These are phyloP conservation scores for Sebastes glaucus DNA, from an alignment of 2,797 vertebrate genomes.

Conservation along the genomic window DNA sequence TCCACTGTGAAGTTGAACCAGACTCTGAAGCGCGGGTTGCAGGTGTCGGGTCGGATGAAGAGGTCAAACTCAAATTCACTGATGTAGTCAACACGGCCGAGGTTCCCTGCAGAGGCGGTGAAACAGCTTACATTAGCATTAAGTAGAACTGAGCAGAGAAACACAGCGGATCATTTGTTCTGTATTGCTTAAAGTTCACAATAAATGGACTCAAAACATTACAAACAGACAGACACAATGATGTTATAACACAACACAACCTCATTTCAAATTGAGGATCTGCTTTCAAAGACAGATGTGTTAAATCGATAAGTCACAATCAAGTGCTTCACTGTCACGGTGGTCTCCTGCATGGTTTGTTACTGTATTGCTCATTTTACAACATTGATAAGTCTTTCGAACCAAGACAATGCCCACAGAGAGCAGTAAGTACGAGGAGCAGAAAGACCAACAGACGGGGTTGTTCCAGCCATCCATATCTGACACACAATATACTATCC, in stretches of 20 bases:
- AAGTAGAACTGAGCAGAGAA: background rate
- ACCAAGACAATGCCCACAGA: background rate
- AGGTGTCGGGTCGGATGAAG: constrained; percentile 97
- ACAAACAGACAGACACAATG: background rate
- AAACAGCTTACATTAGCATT: constrained; percentile 37
- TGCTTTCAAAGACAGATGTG: constrained; percentile 14
- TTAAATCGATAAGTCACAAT: constrained; percentile 11
- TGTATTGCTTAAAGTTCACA: background rate
- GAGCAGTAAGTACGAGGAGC: background rate
- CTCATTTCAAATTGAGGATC: background rate
- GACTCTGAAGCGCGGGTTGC: constrained; percentile 97
- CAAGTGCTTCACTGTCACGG: background rate
- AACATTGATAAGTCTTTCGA: background rate
- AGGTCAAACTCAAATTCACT: constrained; percentile 98
- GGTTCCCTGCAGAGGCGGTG: constrained; percentile 86
- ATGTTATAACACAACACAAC: background rate
- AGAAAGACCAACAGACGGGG: constrained; percentile 29
- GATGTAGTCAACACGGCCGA: constrained; percentile 93
- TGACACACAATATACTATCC: constrained; percentile 32
- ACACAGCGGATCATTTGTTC: background rate
- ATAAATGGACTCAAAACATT: constrained; percentile 2
- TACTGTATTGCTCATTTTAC: background rate
- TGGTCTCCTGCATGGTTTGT: background rate
- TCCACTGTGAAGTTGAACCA: constrained; percentile 99
- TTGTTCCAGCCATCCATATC: constrained; percentile 48